Evolutionary conservation across 2,797 vertebrate species (phyloP), one percentile per base, ranked within the genome.

Genomic region (Thripadectes ignobilis): DNA sequence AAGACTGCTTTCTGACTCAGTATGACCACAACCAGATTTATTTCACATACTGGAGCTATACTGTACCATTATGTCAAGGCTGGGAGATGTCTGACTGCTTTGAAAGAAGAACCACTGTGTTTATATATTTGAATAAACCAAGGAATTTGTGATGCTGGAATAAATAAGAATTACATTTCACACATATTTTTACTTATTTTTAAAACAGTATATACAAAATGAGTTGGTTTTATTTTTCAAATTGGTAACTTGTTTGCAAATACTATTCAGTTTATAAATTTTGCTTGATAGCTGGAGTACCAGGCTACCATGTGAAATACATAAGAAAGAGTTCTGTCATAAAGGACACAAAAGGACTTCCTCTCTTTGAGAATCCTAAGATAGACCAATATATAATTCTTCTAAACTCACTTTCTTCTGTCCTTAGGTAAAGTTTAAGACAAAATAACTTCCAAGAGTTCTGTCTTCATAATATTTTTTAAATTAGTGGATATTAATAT

Each of bases 111-210:
- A 65, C 39, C 66, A 78, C 82, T 95, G n/a, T 91, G 55, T 49
- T 78, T 79, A 49, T 83, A 19, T 71, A 80, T 93, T 85, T 85
- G 34, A n/a, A 94, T 92, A 96, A 96, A 32, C 32, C 63, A 93
- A 92, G 49, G 13, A 93, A 84, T 96, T 74, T n/a, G 17, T 75
- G 38, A 81, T 61, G 45, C 49, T 54, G 57, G 29, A 81, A 93
- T 88, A 76, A 65, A 72, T 55, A 84, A 93, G 91, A 74, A 91
- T 78, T 69, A 81, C 6, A 27, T 59, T 83, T 93, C 66, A 59
- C 43, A 61, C 20, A 68, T 46, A 30, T 85, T 72, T 41, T 65
- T 89, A 88, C 86, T 85, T 93, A 46, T 30, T 83, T 83, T 90
- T 66, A 73, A 85, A 84, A 32, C 59, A 79, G 45, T 32, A 14